Evolutionary conservation across 2,888 invertebrate genomes (phyloP).

Genomic region (Colostygia pectinataria): DNA sequence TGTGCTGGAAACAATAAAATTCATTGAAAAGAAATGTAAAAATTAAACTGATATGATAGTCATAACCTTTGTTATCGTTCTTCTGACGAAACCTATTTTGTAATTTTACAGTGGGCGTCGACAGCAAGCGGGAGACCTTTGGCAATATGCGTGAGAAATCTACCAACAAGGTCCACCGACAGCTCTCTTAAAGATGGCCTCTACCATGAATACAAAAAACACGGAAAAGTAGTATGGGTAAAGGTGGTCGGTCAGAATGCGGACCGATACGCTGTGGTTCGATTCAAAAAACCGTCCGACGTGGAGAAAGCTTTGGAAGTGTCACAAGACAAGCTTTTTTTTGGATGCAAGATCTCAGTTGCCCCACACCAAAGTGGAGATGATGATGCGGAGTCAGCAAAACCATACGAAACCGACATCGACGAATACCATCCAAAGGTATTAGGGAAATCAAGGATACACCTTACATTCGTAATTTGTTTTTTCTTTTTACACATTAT

Average conservation of each 20-base stretch:
- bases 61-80: too few species aligned
- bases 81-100: slow-evolving; percentile 23
- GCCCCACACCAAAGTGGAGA: slow-evolving; percentile 96
- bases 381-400: slow-evolving; percentile 92
- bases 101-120: slow-evolving; percentile 77
- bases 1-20: too few species aligned
- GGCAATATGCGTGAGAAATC: slow-evolving; percentile 95
- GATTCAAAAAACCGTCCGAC: slow-evolving; percentile 98
- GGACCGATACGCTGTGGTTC: slow-evolving; percentile 94
- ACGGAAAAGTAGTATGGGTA: slow-evolving; percentile 98
- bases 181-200: slow-evolving; percentile 98
- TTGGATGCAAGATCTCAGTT: slow-evolving; percentile 98
- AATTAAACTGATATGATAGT: too few species aligned
- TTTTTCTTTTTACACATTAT: slow-evolving; percentile 22
- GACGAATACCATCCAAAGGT: slow-evolving; percentile 97
- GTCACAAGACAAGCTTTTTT: slow-evolving; percentile 97
- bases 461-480: slow-evolving; percentile 29
- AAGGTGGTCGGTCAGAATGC: slow-evolving; percentile 95
- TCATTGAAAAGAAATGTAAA: background rate
- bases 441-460: slow-evolving; percentile 37
- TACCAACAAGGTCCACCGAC: slow-evolving; percentile 94
- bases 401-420: slow-evolving; percentile 96
- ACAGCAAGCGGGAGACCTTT: slow-evolving; percentile 89
- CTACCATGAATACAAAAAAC: slow-evolving; percentile 99
- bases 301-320: slow-evolving; percentile 97